phyloP scores from a whole-genome alignment of 2,888 invertebrate genomes.

The Strigamia crassipes region DNA sequence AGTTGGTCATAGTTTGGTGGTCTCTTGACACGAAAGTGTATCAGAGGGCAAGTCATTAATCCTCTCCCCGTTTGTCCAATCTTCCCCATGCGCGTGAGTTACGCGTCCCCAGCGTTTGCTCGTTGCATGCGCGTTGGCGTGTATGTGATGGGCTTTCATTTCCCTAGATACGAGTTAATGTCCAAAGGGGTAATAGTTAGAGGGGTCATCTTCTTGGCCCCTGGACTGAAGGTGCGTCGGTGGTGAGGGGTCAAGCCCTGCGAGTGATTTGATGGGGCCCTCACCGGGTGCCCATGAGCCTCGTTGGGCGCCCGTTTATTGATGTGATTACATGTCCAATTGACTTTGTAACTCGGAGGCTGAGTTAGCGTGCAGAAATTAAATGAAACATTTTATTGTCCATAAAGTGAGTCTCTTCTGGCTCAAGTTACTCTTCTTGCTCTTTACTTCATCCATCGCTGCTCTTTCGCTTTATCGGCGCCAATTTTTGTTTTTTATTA shows the following conservation, averaged over 20 bases:
- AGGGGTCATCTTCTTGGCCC: constrained; percentile 44
- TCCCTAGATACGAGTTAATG: constrained; percentile 36
- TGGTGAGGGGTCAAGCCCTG: constrained; percentile 33
- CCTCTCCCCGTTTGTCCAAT: constrained; percentile 33
- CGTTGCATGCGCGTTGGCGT: constrained; percentile 43
- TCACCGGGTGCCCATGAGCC: constrained; percentile 42
- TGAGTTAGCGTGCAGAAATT: constrained; percentile 46
- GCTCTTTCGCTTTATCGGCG: neutral
- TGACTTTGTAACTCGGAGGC: constrained; percentile 44
- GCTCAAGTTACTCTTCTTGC: constrained; percentile 1
- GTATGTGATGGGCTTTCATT: constrained; percentile 42
- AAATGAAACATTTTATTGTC: constrained; percentile 47
- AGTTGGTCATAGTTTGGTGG: constrained; percentile 40
- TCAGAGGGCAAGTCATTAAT: constrained; percentile 37
- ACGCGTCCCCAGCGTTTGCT: constrained; percentile 39
- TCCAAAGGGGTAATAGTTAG: constrained; percentile 42
- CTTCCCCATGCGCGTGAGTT: constrained; percentile 25
- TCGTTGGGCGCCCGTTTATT: constrained; percentile 43
- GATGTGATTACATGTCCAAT: constrained; percentile 46
- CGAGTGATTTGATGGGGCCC: constrained; percentile 43
- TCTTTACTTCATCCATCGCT: neutral
- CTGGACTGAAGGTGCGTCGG: constrained; percentile 31
- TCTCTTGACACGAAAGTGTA: constrained; percentile 39
- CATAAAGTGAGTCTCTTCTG: constrained; percentile 39
- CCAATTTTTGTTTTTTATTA: neutral